Conservation (phyloP, 2,797 vertebrate species). For the Pangasius sanitwongsei region DNA sequence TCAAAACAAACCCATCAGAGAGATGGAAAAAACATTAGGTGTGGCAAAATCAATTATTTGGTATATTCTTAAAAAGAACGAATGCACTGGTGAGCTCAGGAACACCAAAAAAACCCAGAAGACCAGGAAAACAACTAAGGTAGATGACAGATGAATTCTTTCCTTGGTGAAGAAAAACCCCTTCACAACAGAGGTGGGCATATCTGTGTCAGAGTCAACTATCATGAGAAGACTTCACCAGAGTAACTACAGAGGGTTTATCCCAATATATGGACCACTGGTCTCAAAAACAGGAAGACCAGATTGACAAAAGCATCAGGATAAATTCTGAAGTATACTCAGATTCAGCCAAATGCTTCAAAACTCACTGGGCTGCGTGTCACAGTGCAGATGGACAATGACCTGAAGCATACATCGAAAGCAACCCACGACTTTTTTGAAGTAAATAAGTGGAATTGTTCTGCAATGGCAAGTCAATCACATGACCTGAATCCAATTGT, state of each 20-base stretch:
- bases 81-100: background rate
- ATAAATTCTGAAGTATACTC: background rate
- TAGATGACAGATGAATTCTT: background rate
- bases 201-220: background rate
- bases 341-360: slow-evolving; percentile 2
- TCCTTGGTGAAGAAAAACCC: background rate
- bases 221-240: background rate
- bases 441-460: background rate
- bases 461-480: background rate
- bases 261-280: background rate
- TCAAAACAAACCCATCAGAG: background rate
- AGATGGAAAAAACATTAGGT: background rate
- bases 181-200: background rate
- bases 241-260: background rate
- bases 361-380: background rate
- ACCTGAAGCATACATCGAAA: background rate
- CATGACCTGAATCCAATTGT: background rate
- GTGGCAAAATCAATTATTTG: background rate
- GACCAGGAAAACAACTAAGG: background rate
- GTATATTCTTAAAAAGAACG: background rate
- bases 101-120: background rate
- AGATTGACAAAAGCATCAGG: background rate
- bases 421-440: background rate
- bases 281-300: background rate
- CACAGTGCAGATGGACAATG: background rate